phyloP scores from a whole-genome alignment of 2,797 vertebrate genomes.

The Tokudaia muenninki region DNA sequence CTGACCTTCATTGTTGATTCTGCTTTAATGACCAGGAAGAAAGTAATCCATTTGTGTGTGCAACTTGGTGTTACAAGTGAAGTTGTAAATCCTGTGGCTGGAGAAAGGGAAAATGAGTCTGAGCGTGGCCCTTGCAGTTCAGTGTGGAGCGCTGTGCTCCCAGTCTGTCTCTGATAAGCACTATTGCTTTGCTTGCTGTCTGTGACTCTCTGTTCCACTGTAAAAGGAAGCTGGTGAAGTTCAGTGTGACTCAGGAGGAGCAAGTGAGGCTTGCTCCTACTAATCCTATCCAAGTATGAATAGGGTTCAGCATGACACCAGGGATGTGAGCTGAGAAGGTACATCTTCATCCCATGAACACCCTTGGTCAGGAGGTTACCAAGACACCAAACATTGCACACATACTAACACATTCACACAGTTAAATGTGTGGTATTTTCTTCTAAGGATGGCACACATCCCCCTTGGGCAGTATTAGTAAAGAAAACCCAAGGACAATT shows the following conservation, averaged over 20 bases:
- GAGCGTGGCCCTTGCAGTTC: background rate
- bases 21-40: slow-evolving; percentile 62
- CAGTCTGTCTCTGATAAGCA: background rate
- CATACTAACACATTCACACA: background rate
- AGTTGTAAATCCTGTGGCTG: slow-evolving; percentile 57
- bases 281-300: background rate
- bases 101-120: background rate
- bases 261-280: background rate
- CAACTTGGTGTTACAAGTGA: slow-evolving; percentile 60
- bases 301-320: background rate
- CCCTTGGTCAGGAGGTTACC: background rate
- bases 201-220: background rate
- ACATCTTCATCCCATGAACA: background rate
- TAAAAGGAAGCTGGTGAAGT: too few relatives aligned
- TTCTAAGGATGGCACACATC: background rate
- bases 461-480: accelerated
- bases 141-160: background rate
- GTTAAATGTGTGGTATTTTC: background rate
- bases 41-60: slow-evolving; percentile 69
- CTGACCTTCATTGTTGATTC: slow-evolving; percentile 69
- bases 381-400: background rate
- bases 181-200: background rate
- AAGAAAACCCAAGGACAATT: background rate
- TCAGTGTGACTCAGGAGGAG: background rate
- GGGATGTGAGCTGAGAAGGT: background rate